phyloP scores from a whole-genome alignment of 2,797 vertebrate species.

The Chelon labrosus region DNA sequence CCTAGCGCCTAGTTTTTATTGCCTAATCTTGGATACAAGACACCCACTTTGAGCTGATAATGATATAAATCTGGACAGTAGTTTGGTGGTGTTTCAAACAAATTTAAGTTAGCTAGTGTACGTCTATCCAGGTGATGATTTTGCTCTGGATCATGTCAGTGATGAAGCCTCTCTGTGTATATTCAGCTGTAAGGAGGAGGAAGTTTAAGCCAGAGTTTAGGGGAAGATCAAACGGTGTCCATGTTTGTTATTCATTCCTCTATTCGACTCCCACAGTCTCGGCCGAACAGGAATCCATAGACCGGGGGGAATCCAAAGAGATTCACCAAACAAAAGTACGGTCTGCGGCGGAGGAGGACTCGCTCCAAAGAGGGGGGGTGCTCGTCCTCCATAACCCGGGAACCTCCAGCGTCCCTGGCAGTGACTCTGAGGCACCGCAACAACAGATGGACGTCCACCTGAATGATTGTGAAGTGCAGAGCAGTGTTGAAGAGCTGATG shows the following conservation, averaged over 20 bases:
- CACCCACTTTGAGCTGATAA: too few species aligned
- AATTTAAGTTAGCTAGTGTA: too few species aligned
- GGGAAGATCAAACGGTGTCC: conserved; percentile 28
- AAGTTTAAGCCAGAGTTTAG: too few species aligned
- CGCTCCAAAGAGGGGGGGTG: conserved; percentile 30
- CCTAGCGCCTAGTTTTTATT: too few species aligned
- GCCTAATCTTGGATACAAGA: too few species aligned
- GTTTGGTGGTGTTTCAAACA: too few species aligned
- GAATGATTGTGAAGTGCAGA: not conserved
- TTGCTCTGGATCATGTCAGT: conserved; percentile 18
- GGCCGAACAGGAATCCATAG: conserved; percentile 36
- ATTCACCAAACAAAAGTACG: conserved; percentile 7
- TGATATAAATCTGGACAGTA: too few species aligned
- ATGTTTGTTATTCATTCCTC: conserved; percentile 72
- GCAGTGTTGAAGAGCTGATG: not conserved
- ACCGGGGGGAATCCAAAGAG: conserved; percentile 28
- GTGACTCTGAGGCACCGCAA: conserved; percentile 4
- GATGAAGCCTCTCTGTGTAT: conserved; percentile 53
- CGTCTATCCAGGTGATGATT: conserved; percentile 7
- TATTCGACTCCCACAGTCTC: conserved; percentile 55
- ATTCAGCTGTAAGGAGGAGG: conserved; percentile 57
- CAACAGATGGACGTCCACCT: not conserved
- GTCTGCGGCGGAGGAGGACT: conserved; percentile 21
- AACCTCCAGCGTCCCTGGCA: conserved; percentile 52
- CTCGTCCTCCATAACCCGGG: conserved; percentile 80